Evolutionary conservation across 2,888 invertebrate genomes (phyloP).

Genomic region (Diaphora mendica): DNA sequence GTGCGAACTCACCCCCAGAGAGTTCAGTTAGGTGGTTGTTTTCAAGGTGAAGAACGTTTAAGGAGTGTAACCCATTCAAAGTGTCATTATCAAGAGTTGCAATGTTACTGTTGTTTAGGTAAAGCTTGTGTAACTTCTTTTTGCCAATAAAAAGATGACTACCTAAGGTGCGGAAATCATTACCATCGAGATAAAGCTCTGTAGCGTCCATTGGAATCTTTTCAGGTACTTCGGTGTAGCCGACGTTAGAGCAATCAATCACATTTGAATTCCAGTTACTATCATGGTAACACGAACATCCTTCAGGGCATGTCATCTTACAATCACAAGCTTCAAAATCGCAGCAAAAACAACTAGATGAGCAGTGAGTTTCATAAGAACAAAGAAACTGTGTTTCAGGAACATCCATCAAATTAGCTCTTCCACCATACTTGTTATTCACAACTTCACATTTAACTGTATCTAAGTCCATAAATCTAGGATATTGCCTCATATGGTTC

Average conservation of each 20-base stretch:
- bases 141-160: conserved; percentile 95
- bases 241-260: conserved; percentile 92
- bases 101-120: conserved; percentile 92
- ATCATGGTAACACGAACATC: conserved; percentile 94
- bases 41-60: conserved; percentile 91
- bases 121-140: conserved; percentile 91
- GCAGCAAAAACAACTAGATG: conserved; percentile 94
- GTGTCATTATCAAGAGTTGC: conserved; percentile 91
- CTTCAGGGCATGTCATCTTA: conserved; percentile 94
- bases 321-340: conserved; percentile 96
- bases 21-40: conserved; percentile 90
- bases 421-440: conserved; percentile 88
- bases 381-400: conserved; percentile 92
- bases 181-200: conserved; percentile 94
- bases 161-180: conserved; percentile 90
- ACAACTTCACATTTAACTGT: conserved; percentile 91
- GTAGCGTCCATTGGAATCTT: conserved; percentile 96
- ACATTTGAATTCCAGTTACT: conserved; percentile 94
- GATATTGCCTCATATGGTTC: conserved; percentile 90
- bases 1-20: conserved; percentile 92
- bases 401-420: conserved; percentile 89
- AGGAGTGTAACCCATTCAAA: conserved; percentile 91
- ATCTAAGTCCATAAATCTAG: conserved; percentile 92
- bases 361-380: conserved; percentile 93
- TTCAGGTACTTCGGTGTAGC: conserved; percentile 90